Conservation (phyloP, 2,888 invertebrate species). For the Lasioglossum zephyrum region DNA sequence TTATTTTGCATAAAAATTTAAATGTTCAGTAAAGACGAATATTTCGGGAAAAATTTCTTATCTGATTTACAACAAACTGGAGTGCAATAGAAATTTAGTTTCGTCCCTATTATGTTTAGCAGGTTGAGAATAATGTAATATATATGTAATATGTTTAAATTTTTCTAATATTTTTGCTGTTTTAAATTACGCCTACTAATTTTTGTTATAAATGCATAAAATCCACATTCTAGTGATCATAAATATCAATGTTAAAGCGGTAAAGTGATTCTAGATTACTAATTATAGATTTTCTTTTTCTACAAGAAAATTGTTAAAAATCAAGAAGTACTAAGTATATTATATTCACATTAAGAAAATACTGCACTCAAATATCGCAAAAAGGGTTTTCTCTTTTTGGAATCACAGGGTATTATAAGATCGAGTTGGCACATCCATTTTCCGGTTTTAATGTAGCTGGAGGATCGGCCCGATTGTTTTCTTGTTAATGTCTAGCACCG, state of each 20-base stretch:
- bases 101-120: too few relatives aligned
- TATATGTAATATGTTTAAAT: too few relatives aligned
- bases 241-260: too few relatives aligned
- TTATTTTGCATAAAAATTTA: too few relatives aligned
- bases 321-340: background rate
- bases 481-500: background rate
- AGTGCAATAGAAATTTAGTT: too few relatives aligned
- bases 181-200: too few relatives aligned
- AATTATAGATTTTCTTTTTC: background rate
- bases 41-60: background rate
- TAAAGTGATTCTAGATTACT: too few relatives aligned
- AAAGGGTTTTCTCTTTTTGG: background rate
- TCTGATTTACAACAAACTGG: too few relatives aligned
- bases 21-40: background rate
- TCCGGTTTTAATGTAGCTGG: background rate
- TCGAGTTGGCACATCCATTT: background rate
- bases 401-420: background rate
- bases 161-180: too few relatives aligned
- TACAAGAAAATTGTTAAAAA: background rate
- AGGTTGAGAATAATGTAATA: too few relatives aligned
- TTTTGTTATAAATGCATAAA: too few relatives aligned
- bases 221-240: too few relatives aligned
- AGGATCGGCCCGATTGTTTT: background rate
- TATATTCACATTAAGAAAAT: background rate
- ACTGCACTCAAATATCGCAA: background rate